Base-by-base conservation (phyloP, 2,888 invertebrate genomes). In the Pasiphila rectangulata region DNA sequence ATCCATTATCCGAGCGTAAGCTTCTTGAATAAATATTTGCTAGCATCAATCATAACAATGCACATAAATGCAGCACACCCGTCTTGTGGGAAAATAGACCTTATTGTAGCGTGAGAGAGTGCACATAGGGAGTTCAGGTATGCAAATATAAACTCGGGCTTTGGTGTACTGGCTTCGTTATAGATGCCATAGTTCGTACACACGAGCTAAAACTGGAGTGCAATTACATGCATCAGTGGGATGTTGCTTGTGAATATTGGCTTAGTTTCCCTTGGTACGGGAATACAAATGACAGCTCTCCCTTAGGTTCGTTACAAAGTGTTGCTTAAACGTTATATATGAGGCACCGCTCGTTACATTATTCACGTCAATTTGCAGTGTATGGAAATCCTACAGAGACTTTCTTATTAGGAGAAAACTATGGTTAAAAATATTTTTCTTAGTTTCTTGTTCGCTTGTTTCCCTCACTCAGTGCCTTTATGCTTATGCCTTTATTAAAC, bases 1-100 rank as follows among this genome's bases (percentile, higher is more conserved):
- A 46, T 58, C 54, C 46, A 56, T 52, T 57, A 50, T 24, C 7
- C 41, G 21, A 38, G 24, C 51, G 46, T 41, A 44, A 37, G 46
- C 42, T 49, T 41, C 46, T 49, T 46, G 51, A 58, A 58, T 56
- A 53, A 56, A 53, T 56, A 53, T 49, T 51, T 54, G 27, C 54
- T 56, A 39, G 56, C 61, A 67, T 68, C 63, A 63, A 67, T 68
- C 68, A 68, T 59, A 57, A 43, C 46, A 47, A 55, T 51, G 37
- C 52, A 44, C 36, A 32, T 50, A 56, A 40, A 40, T 48, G 48
- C 40, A 42, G 10, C 29, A 23, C 29, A 27, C 1, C 19, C 10
- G 9, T 24, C 16, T 13, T 3, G 10, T 12, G 24, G 37, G 25
- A 25, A 32, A 37, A 4, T 23, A 36, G 16, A 10, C 7, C 13